A percentile compares a stretch with the other conserved stretches of the same genome.
Conservation (phyloP, 2,888 invertebrate genomes). For the Eledona agricola region DNA sequence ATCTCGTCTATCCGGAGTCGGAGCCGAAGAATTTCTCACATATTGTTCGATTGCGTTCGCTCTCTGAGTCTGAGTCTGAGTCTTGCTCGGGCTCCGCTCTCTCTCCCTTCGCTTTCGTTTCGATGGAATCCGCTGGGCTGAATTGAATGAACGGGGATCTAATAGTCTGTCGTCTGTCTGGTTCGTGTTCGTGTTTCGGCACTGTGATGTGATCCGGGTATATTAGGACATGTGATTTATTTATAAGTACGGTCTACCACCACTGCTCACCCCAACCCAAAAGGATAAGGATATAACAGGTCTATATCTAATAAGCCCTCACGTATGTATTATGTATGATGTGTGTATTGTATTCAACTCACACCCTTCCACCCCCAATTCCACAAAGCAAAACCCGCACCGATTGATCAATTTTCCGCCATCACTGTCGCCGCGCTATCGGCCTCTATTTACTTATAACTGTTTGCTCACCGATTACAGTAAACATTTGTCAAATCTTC, state of each 20-base stretch:
- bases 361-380: slow-evolving; percentile 19
- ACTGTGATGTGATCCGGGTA: slow-evolving; percentile 32
- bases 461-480: slow-evolving; percentile 22
- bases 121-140: slow-evolving; percentile 37
- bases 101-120: slow-evolving; percentile 40
- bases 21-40: slow-evolving; percentile 27
- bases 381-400: slow-evolving; percentile 8
- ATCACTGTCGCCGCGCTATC: slow-evolving; percentile 13
- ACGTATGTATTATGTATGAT: slow-evolving; percentile 21
- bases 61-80: slow-evolving; percentile 25
- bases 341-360: slow-evolving; percentile 24
- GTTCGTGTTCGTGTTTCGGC: slow-evolving; percentile 31
- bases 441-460: slow-evolving; percentile 26
- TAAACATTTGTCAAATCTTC: slow-evolving; percentile 26
- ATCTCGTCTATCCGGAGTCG: slow-evolving; percentile 7
- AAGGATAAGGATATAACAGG: slow-evolving; percentile 19
- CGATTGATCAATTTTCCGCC: slow-evolving; percentile 33
- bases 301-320: slow-evolving; percentile 14
- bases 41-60: slow-evolving; percentile 34
- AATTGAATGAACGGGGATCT: slow-evolving; percentile 31
- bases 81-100: too few relatives aligned
- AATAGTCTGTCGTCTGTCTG: slow-evolving; percentile 39
- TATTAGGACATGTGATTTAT: background rate
- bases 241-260: too few relatives aligned
- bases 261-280: slow-evolving; percentile 3